Conservation (phyloP, 2,797 vertebrate genomes). For the Harpagifer antarcticus region DNA sequence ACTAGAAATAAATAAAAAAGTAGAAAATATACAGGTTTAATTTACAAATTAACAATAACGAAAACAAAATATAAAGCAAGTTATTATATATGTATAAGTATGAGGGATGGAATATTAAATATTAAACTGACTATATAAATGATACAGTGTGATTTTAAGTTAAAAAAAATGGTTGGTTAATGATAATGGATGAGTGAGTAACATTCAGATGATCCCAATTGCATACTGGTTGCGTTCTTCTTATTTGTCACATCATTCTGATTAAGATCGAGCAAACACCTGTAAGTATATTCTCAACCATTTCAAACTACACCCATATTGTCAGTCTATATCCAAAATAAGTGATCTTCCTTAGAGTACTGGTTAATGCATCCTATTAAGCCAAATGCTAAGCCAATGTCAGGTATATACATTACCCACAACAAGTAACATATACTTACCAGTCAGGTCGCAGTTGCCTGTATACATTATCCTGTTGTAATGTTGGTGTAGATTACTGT, state of each 20-base stretch:
- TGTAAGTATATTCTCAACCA: neutral
- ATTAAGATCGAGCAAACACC: neutral
- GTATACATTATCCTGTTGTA: neutral
- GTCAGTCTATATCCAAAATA: neutral
- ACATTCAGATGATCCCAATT: neutral
- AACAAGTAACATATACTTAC: neutral
- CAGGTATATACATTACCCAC: neutral
- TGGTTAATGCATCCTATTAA: neutral
- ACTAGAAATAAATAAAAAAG: too few species aligned
- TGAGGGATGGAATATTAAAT: too few species aligned
- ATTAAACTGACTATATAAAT: too few species aligned
- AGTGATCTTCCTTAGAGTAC: neutral
- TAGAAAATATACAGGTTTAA: too few species aligned
- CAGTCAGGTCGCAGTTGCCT: too few species aligned
- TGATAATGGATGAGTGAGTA: neutral
- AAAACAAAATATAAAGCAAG: too few species aligned
- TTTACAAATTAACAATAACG: too few species aligned
- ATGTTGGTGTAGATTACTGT: neutral
- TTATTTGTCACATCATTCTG: neutral
- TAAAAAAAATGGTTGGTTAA: neutral
- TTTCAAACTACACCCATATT: neutral
- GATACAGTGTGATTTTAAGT: too few species aligned
- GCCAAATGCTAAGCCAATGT: neutral
- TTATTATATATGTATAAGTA: too few species aligned
- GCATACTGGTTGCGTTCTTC: neutral